Conservation (phyloP, 2,888 invertebrate genomes). For the Chloroclystis v-ata region DNA sequence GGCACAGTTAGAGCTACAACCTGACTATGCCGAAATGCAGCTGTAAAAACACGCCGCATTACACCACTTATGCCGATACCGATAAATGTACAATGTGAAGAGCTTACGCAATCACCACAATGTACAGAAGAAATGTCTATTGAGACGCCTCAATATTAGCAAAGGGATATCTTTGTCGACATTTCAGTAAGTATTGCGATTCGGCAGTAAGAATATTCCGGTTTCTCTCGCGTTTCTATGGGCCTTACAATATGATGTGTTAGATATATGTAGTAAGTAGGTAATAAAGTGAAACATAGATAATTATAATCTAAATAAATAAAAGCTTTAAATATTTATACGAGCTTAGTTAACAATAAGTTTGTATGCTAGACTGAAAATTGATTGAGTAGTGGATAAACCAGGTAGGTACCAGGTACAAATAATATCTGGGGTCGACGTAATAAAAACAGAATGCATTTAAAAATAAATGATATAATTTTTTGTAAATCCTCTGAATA, state of each 20-base stretch:
- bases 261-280: too few relatives aligned
- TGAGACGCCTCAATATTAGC: constrained; percentile 7
- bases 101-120: constrained; percentile 39
- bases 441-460: too few relatives aligned
- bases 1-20: constrained; percentile 65
- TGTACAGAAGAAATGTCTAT: constrained; percentile 11
- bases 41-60: constrained; percentile 70
- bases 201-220: too few relatives aligned
- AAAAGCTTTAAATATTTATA: too few relatives aligned
- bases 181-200: neutral
- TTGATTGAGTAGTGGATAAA: neutral
- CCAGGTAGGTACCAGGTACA: neutral
- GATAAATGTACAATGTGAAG: constrained; percentile 34
- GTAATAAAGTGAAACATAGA: too few relatives aligned
- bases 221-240: too few relatives aligned
- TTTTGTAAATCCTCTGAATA: constrained; percentile 31
- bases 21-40: constrained; percentile 65
- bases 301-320: too few relatives aligned
- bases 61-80: constrained; percentile 54
- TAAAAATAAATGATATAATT: too few relatives aligned
- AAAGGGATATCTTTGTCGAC: neutral
- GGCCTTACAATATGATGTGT: too few relatives aligned
- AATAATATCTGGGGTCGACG: too few relatives aligned
- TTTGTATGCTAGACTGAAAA: too few relatives aligned
- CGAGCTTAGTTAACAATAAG: too few relatives aligned